A percentile compares a stretch with the other conserved stretches of the same genome.
These are phyloP conservation scores for Amphiprion clarkii DNA, from an alignment of 2,797 vertebrate genomes.

Conservation along the genomic window DNA sequence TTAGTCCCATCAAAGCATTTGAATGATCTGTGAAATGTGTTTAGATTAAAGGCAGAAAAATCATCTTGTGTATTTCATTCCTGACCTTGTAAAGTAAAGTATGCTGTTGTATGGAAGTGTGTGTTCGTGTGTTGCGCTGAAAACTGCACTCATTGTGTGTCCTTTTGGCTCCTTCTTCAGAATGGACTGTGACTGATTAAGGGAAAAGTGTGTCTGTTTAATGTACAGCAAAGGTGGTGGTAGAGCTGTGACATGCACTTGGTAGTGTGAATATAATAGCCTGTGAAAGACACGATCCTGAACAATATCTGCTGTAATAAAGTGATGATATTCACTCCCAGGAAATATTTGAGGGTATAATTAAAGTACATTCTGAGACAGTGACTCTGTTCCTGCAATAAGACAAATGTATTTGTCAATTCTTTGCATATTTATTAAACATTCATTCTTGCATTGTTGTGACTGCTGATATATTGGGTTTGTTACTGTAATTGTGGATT, in stretches of 20 bases:
- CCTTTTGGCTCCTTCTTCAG: constrained; percentile 27
- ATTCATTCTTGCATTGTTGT: background rate
- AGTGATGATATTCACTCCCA: background rate
- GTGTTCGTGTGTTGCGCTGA: constrained; percentile 36
- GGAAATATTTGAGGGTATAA: background rate
- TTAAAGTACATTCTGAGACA: background rate
- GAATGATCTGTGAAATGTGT: constrained; percentile 43
- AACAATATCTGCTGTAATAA: constrained; percentile 6
- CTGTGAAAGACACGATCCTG: background rate
- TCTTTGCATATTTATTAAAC: background rate
- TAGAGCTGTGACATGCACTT: constrained; percentile 35
- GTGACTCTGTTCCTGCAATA: background rate
- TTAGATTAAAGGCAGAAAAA: constrained; percentile 49
- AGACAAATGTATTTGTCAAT: background rate
- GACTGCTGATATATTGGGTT: background rate
- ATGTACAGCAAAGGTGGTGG: constrained; percentile 51
- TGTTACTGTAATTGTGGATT: background rate
- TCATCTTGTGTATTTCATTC: constrained; percentile 40
- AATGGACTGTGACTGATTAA: constrained; percentile 58
- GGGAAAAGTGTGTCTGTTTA: constrained; percentile 66
- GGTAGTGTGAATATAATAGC: constrained; percentile 10
- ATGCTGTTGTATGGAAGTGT: constrained; percentile 54
- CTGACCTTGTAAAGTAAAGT: constrained; percentile 75
- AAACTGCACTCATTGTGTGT: constrained; percentile 43
- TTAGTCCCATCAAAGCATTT: constrained; percentile 20